A percentile compares a stretch with the other conserved stretches of the same genome.
Conservation (phyloP, 2,113 vertebrate species). For the Desmodus rotundus region DNA sequence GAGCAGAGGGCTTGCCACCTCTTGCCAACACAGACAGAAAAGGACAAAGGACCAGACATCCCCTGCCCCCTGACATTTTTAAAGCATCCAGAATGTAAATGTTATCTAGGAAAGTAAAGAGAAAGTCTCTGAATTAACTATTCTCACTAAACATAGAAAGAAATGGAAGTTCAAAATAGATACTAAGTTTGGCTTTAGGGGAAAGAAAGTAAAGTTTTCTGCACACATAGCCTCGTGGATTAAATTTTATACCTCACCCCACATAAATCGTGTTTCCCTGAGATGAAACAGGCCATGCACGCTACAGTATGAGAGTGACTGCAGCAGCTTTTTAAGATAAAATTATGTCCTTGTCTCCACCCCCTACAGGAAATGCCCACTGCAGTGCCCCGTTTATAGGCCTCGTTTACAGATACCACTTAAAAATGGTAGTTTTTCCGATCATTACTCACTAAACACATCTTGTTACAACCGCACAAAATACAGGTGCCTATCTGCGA, state of each 20-base stretch:
- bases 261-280: not conserved
- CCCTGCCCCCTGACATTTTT: not conserved
- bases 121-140: not conserved
- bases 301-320: not conserved
- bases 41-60: not conserved
- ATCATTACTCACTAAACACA: not conserved
- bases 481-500: not conserved
- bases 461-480: not conserved
- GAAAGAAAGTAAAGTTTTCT: not conserved
- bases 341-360: not conserved
- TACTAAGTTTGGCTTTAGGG: not conserved
- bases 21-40: not conserved
- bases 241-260: not conserved
- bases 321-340: not conserved
- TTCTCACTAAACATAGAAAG: not conserved
- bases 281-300: not conserved
- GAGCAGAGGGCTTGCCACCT: not conserved
- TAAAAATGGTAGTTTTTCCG: not conserved
- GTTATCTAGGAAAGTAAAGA: not conserved
- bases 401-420: not conserved
- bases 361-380: not conserved
- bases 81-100: not conserved
- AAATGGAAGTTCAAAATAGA: not conserved
- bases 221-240: not conserved
- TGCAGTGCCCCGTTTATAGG: accelerated